phyloP scores from a whole-genome alignment of 2,888 invertebrate species.

The Scelioninae gen. 1 region DNA sequence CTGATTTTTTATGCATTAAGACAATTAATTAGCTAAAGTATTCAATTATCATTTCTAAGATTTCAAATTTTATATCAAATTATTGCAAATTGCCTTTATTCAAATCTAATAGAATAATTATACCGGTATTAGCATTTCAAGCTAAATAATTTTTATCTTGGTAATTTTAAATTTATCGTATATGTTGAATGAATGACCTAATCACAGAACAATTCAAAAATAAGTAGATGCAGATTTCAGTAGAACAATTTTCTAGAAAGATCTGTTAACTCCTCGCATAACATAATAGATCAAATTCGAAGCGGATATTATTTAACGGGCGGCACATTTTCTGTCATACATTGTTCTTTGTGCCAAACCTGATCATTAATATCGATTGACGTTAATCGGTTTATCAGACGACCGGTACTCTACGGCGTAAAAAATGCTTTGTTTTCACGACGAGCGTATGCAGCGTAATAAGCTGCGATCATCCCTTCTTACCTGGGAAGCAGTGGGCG shows the following conservation, averaged over 20 bases:
- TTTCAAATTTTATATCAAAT: no score
- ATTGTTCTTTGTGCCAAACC: neutral
- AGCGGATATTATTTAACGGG: constrained; percentile 12
- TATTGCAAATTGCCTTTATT: no score
- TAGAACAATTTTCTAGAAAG: neutral
- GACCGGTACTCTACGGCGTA: constrained; percentile 1
- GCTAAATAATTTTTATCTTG: no score
- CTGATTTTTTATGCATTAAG: no score
- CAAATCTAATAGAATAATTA: no score
- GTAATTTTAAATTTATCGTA: no score
- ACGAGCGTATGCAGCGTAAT: constrained; percentile 30
- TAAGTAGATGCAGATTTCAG: neutral
- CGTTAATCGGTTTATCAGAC: constrained; percentile 49
- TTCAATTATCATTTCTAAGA: no score
- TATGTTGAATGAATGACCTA: neutral
- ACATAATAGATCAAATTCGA: constrained; percentile 21
- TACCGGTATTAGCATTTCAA: no score
- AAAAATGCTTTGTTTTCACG: constrained; percentile 38
- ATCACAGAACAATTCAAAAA: neutral
- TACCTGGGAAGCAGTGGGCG: constrained; percentile 79
- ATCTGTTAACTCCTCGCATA: neutral
- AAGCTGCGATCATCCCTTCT: constrained; percentile 67
- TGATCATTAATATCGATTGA: constrained; percentile 44
- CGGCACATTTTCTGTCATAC: constrained; percentile 13
- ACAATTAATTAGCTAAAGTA: no score